Base-by-base conservation (phyloP, 2,888 invertebrate species). In the Philereme transversata region DNA sequence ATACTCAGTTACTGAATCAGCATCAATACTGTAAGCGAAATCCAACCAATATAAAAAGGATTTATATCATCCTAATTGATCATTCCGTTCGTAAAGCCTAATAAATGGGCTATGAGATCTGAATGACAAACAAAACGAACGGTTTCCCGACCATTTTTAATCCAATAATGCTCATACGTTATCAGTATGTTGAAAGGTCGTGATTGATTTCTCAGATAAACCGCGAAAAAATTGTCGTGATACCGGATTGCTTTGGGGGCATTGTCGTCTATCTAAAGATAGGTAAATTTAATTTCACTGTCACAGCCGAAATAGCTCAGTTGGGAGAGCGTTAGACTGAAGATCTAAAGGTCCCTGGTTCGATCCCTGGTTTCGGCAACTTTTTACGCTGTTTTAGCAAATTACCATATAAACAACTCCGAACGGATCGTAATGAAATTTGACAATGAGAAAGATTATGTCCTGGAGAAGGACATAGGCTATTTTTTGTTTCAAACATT, bases 241-340 rank as follows among this genome's bases (percentile, higher is more conserved):
- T 36, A 49, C 5, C 36, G 49, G 7, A 4, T 49, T 36, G 41
- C n/a, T 33, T 22, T 41, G 40, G 2, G 8, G 40, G 8, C 6
- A 8, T 7, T 5, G 36, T 36, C 7, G 4, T 6, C 40, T 40
- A 40, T 40, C 7, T 40, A 5, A 6, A 40, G 46, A 11, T 22
- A 6, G 11, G n/a, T 36, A 50, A 45, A 47, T 65, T 57, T 34
- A 3, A 5, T 1, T 4, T 4, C 0, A 35, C 1, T 7, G 0
- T 22, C 36, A 57, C 36, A 60, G 63, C 63, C 66, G 66, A 66
- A 66, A 63, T 66, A 77, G 77, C 75, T 77, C 77, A 77, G 77
- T 77, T 75, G 77, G 76, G 77, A 76, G 76, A 76, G 76, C 76
- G 40, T 76, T 76, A 76, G 75, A 76, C 76, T 76, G 76, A 76